Evolutionary conservation across 2,113 vertebrate species (phyloP), one percentile per base, ranked within the genome.

Genomic region (Anhinga rufa): DNA sequence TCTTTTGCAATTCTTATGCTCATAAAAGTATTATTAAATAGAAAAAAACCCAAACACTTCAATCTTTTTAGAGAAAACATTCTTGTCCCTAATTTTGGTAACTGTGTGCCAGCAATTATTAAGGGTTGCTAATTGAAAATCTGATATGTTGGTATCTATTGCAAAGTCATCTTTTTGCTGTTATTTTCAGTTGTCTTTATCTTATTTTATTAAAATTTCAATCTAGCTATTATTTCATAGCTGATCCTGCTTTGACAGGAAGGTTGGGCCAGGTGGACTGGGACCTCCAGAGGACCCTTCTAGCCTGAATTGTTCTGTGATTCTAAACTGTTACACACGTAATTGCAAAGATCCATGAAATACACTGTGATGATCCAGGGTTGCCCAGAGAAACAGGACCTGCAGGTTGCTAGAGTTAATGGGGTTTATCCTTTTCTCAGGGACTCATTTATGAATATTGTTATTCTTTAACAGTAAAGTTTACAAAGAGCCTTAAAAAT

Each of bases 21-120:
- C 15, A 24, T 20, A 42, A 51, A 80, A 51, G 10, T 10, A 69
- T 19, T 32, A 64, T 31, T 24, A 79, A 61, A 49, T 31, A 25
- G 32, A 0, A 48, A 72, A 61, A 31, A n/a, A 57, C 3, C 42
- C 26, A 34, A 1, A 0, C 1, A 4, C 9, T 22, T 86, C 10
- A 18, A 0, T 42, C 25, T 26, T 42, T 83, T 66, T 29, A 32
- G 8, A 62, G 31, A 65, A 69, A 90, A 34, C 19, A 38, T 55
- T 61, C 2, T 28, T 60, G 28, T 55, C 10, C 14, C 29, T 31
- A 21, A 18, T 64, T 64, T 42, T 68, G 20, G 10, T 60, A 42
- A 68, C 42, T 7, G 3, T 17, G 9, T 52, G 24, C 13, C 26
- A 51, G 8, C 2, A 0, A 24, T 62, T 64, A 28, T 44, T 69